Percentiles rank a stretch among this genome's conserved stretches.
These are phyloP conservation scores for Leptopilina myrica DNA, from an alignment of 2,888 invertebrate species.

Conservation along the genomic window DNA sequence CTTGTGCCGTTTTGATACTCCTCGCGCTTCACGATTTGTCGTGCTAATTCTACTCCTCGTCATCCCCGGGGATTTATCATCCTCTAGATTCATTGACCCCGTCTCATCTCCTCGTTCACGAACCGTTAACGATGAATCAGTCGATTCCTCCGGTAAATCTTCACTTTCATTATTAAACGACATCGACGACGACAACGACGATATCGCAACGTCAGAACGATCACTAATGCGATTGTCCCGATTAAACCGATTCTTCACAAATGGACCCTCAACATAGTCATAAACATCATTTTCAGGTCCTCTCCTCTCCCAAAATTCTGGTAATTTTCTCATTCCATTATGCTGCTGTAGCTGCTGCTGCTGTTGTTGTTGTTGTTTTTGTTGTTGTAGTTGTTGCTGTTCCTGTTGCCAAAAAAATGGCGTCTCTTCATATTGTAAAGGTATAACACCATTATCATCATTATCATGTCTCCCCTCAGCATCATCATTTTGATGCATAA, in stretches of 20 bases:
- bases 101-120: constrained; percentile 52
- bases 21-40: constrained; percentile 52
- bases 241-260: constrained; percentile 24
- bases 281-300: neutral
- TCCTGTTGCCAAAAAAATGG: constrained; percentile 38
- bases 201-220: constrained; percentile 14
- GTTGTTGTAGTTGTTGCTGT: neutral
- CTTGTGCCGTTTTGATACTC: constrained; percentile 49
- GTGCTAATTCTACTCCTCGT: constrained; percentile 53
- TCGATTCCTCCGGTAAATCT: neutral
- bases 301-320: constrained; percentile 12
- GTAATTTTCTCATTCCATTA: constrained; percentile 1
- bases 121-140: constrained; percentile 13
- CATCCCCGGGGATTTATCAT: constrained; percentile 59
- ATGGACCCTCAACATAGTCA: constrained; percentile 36
- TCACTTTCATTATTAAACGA: constrained; percentile 9
- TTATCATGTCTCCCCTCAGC: constrained; percentile 15
- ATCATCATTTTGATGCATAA: constrained; percentile 66
- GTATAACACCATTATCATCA: constrained; percentile 42
- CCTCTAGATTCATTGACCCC: constrained; percentile 61
- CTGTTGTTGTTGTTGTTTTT: too few relatives aligned
- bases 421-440: constrained; percentile 54
- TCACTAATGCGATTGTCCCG: constrained; percentile 9
- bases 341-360: too few relatives aligned
- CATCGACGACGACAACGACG: neutral